A percentile compares a stretch with the other conserved stretches of the same genome.
These are phyloP conservation scores for Zoroaster sp. DNA, from an alignment of 53 echinoderm and acorn worm genomes.

Conservation along the genomic window DNA sequence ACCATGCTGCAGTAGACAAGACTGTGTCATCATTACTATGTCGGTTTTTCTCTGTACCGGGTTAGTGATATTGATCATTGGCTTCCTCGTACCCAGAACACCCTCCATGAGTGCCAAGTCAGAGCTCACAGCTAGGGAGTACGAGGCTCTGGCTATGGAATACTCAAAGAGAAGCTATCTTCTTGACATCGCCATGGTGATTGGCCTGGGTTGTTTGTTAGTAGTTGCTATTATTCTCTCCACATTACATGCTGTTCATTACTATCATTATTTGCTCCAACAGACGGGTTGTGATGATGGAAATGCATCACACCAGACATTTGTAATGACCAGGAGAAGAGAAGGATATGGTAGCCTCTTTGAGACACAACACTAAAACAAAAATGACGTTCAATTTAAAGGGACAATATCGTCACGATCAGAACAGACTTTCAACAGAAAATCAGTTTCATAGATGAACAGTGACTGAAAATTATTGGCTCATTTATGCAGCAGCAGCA, in stretches of 20 bases:
- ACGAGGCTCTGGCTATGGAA: conserved; percentile 35
- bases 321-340: neutral
- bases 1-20: neutral
- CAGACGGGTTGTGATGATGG: neutral
- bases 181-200: conserved; percentile 39
- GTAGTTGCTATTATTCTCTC: conserved; percentile 15
- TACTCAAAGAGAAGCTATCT: conserved; percentile 8
- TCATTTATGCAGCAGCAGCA: too few relatives aligned
- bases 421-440: too few relatives aligned
- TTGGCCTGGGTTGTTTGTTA: conserved; percentile 35
- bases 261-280: neutral
- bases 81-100: conserved; percentile 29
- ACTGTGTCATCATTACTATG: neutral
- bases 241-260: conserved; percentile 33
- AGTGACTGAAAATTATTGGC: too few relatives aligned
- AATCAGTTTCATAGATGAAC: too few relatives aligned
- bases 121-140: conserved; percentile 51
- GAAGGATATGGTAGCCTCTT: conserved; percentile 15
- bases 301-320: neutral
- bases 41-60: neutral
- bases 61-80: conserved; percentile 12
- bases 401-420: too few relatives aligned
- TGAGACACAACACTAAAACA: conserved; percentile 11
- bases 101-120: neutral
- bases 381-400: too few relatives aligned